A percentile compares a stretch with the other conserved stretches of the same genome.
These are phyloP conservation scores for Pemphredon lugubris DNA, from an alignment of 2,888 invertebrate genomes.

Conservation along the genomic window DNA sequence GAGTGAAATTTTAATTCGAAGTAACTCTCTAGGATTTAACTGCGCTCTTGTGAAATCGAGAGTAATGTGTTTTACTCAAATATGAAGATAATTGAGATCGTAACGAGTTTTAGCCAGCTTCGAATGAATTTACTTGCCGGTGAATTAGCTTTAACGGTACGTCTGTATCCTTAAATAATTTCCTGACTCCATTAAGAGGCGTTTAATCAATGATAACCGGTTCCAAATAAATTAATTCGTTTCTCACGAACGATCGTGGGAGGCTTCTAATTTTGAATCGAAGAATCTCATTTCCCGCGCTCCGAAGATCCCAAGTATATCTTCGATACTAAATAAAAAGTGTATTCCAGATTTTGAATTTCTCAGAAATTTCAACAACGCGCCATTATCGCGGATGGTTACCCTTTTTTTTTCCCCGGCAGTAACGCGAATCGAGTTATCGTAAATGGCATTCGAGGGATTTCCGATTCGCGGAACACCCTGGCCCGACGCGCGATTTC, in stretches of 20 bases:
- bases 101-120: slow-evolving; percentile 4
- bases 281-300: no score
- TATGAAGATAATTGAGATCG: slow-evolving; percentile 19
- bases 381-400: no score
- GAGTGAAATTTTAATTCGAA: slow-evolving; percentile 5
- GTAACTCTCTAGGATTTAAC: slow-evolving; percentile 16
- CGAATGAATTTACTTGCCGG: slow-evolving; percentile 35
- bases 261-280: no score
- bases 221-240: slow-evolving; percentile 49
- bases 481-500: not conserved
- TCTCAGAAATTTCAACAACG: no score
- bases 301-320: no score
- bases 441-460: not conserved
- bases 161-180: slow-evolving; percentile 26
- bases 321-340: no score
- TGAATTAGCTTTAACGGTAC: slow-evolving; percentile 13
- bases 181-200: slow-evolving; percentile 11
- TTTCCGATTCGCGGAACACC: not conserved
- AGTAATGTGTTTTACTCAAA: slow-evolving; percentile 11
- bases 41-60: slow-evolving; percentile 2
- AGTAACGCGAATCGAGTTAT: not conserved
- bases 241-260: slow-evolving; percentile 21
- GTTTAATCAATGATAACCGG: slow-evolving; percentile 42
- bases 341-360: no score
- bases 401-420: no score